Conservation (phyloP, 53 echinoderm and acorn worm species). For the Pentamera pediparva region DNA sequence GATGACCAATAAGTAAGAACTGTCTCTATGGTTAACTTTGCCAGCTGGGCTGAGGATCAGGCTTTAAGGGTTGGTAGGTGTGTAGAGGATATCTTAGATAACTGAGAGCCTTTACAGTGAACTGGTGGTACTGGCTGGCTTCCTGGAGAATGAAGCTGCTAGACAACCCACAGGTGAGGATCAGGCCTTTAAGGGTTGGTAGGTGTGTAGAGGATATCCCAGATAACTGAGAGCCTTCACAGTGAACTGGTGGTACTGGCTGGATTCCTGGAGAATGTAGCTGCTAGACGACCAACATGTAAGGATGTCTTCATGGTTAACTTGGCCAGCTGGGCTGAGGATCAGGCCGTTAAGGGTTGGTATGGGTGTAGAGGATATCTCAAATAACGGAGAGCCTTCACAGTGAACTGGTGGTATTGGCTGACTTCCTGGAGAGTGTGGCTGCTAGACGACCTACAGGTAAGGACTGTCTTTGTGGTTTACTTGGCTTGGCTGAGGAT, state of each 20-base stretch:
- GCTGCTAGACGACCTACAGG: conserved; percentile 70
- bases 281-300: conserved; percentile 72
- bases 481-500: too few relatives aligned
- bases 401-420: conserved; percentile 63
- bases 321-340: too few relatives aligned
- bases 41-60: too few relatives aligned
- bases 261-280: conserved; percentile 72
- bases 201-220: conserved; percentile 76
- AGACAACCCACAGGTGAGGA: conserved; percentile 66
- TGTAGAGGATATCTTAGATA: too few relatives aligned
- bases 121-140: conserved; percentile 59
- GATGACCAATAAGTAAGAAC: conserved; percentile 64
- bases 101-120: conserved; percentile 67
- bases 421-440: conserved; percentile 72
- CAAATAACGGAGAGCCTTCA: conserved; percentile 78
- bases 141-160: conserved; percentile 67
- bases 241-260: conserved; percentile 68
- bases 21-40: too few relatives aligned
- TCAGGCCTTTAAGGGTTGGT: too few relatives aligned
- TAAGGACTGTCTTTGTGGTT: conserved; percentile 25
- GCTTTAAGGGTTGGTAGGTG: too few relatives aligned
- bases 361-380: conserved; percentile 79
- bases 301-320: too few relatives aligned
- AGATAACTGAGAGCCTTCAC: conserved; percentile 74
- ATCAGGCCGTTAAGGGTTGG: too few relatives aligned